phyloP scores from a whole-genome alignment of 2,888 invertebrate species.

The Caenorhabditis parvicauda region DNA sequence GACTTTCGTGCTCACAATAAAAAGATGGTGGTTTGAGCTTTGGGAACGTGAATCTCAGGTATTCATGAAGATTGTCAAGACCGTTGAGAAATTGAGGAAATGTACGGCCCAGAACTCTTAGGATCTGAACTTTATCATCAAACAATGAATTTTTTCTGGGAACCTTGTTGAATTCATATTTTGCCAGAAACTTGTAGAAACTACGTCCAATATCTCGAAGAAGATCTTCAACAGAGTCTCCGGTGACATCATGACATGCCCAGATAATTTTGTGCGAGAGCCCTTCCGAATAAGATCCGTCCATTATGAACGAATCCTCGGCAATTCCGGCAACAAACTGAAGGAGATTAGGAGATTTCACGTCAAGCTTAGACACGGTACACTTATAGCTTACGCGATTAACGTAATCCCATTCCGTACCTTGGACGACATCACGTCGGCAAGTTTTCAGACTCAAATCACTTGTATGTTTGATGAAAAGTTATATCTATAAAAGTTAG shows the following conservation, averaged over 20 bases:
- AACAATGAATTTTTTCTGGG: background rate
- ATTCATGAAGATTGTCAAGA: slow-evolving; percentile 58
- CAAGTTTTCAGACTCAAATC: too few relatives aligned
- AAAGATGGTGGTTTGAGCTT: slow-evolving; percentile 88
- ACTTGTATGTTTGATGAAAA: too few relatives aligned
- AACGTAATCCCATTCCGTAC: too few relatives aligned
- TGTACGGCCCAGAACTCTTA: slow-evolving; percentile 59
- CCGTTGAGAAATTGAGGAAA: slow-evolving; percentile 60
- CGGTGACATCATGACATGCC: slow-evolving; percentile 53
- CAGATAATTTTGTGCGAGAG: slow-evolving; percentile 45
- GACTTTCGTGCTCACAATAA: slow-evolving; percentile 90
- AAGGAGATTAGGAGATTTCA: slow-evolving; percentile 5
- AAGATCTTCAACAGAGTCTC: slow-evolving; percentile 32
- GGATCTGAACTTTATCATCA: slow-evolving; percentile 28
- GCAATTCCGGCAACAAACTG: slow-evolving; percentile 49
- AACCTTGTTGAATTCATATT: slow-evolving; percentile 55
- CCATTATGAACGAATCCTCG: slow-evolving; percentile 37
- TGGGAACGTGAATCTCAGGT: slow-evolving; percentile 63
- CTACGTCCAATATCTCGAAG: slow-evolving; percentile 35
- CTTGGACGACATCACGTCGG: too few relatives aligned
- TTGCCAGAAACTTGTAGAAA: slow-evolving; percentile 47
- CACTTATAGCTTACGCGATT: too few relatives aligned
- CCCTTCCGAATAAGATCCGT: slow-evolving; percentile 44
- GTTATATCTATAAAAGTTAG: too few relatives aligned
- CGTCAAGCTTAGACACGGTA: background rate